Percentiles rank a stretch among this genome's conserved stretches.
Conservation (phyloP, 2,888 invertebrate genomes). For the Pachydiplax longipennis region DNA sequence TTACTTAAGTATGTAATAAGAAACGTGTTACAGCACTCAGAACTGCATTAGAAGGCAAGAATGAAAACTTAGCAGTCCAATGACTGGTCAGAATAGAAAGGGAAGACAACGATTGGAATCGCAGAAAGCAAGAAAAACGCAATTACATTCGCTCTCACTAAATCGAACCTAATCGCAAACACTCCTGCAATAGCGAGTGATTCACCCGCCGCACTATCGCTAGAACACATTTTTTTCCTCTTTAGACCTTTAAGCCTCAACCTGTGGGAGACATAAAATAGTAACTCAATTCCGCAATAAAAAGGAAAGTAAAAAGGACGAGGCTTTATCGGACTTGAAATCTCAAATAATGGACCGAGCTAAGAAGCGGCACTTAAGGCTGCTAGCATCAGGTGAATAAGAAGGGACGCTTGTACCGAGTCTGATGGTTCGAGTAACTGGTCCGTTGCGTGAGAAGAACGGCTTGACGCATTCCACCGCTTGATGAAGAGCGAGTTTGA, state of each 20-base stretch:
- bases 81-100: no score
- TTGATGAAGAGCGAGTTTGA: conserved; percentile 34
- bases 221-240: background rate
- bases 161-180: background rate
- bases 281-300: background rate
- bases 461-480: conserved; percentile 21
- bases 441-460: conserved; percentile 30
- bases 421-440: background rate
- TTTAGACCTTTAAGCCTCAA: background rate
- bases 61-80: no score
- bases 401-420: background rate
- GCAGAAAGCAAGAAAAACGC: background rate
- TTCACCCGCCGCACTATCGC: background rate
- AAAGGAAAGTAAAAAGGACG: background rate
- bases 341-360: conserved; percentile 20
- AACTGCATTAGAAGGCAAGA: no score
- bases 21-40: no score
- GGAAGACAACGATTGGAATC: no score
- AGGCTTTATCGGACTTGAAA: conserved; percentile 24
- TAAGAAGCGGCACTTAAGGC: conserved; percentile 10
- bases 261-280: background rate
- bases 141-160: background rate
- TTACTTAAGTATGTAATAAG: no score
- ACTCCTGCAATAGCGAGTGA: background rate
- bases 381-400: background rate